Evolutionary conservation across 2,113 vertebrate species (phyloP), one percentile per base, ranked within the genome.

Genomic region (Triplophysa rosa): DNA sequence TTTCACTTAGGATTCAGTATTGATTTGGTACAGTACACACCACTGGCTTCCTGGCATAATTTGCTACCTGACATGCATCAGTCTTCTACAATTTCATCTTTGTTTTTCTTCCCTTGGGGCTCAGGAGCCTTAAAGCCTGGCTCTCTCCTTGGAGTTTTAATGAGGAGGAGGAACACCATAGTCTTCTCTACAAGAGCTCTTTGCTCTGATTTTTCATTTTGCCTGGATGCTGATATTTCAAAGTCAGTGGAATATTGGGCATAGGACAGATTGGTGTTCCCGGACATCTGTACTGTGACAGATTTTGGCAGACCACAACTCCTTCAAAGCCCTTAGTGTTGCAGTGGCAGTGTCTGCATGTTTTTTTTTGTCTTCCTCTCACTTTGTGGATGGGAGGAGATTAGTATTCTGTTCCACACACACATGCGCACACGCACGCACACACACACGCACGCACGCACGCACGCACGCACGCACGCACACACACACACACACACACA

Each of bases 251-350:
- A 85, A 75, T 79, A 62, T 77, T 74, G 80, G 79, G 68, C 69
- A 75, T 67, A 37, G 67, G 61, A 73, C 67, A 83, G 75, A 83
- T 67, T 71, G 69, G 66, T 59, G 77, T 82, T 79, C 73, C 78
- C 40, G 73, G 78, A 84, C 86, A 65, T 77, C 77, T 82, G 80
- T 67, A 75, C 58, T 33, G 24, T 77, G 82, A 77, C 82, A 66
- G 75, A 70, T 83, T 78, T 80, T 80, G 64, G 64, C 71, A 79
- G 65, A 74, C 76, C 49, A 80, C 58, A 67, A 62, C 86, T 80
- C 68, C 73, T 85, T 84, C 78, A 87, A 84, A 87, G 82, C 70
- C 78, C 66, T 77, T 21, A 65, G 78, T 79, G 80, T 77, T 71
- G 77, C 73, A 69, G 78, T 67, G 80, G 65, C 75, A 72, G 79